Evolutionary conservation across 1,140 invertebrate genomes (phyloP).

Genomic region (Portunus trituberculatus): DNA sequence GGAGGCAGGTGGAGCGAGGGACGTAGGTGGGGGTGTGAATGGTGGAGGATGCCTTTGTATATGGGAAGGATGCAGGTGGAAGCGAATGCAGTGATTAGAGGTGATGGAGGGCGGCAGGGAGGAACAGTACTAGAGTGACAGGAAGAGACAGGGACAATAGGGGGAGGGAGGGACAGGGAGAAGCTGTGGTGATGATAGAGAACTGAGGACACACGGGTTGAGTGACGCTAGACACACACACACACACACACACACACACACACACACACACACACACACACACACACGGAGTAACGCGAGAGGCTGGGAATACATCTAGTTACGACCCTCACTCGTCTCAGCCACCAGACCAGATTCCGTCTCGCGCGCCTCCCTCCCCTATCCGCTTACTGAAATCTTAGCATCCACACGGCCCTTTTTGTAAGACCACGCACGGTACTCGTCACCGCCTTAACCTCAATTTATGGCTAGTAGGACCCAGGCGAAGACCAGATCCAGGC

Average conservation of each 20-base stretch:
- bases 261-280: no score
- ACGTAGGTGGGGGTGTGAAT: no score
- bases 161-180: neutral
- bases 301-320: constrained; percentile 33
- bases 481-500: no score
- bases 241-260: no score
- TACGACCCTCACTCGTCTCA: neutral
- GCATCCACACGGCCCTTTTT: neutral
- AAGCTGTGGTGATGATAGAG: no score
- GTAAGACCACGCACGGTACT: neutral
- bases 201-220: neutral
- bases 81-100: neutral
- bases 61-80: no score
- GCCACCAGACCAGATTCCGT: neutral
- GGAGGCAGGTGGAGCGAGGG: no score
- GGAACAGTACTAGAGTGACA: no score
- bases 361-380: neutral
- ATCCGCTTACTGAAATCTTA: neutral
- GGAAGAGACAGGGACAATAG: no score
- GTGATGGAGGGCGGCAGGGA: neutral
- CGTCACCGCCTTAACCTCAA: neutral
- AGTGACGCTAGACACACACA: neutral
- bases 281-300: neutral
- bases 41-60: no score
- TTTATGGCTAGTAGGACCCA: no score